These are phyloP conservation scores for Channallabes apus DNA, from an alignment of 2,797 vertebrate genomes.

Conservation along the genomic window DNA sequence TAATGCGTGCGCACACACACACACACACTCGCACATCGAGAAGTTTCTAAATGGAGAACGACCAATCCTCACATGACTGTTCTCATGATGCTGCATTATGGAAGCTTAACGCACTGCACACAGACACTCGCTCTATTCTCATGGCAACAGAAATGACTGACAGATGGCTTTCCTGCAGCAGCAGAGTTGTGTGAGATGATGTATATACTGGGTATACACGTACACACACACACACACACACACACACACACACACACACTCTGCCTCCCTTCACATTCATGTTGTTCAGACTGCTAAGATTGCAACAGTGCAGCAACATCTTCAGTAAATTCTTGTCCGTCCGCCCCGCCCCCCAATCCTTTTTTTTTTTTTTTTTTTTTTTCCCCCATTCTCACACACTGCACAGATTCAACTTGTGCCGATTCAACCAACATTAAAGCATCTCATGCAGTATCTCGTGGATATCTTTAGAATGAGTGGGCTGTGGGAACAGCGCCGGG, in stretches of 20 bases:
- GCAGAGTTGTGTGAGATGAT: slow-evolving; percentile 1
- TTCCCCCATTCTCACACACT: slow-evolving; percentile 18
- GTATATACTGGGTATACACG: too few species aligned
- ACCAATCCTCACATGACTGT: slow-evolving; percentile 1
- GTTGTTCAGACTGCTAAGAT: slow-evolving; percentile 24
- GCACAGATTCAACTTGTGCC: slow-evolving; percentile 22
- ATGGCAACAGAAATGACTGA: slow-evolving; percentile 18
- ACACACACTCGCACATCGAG: slow-evolving; percentile 1
- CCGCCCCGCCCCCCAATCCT: not conserved
- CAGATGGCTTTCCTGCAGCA: slow-evolving; percentile 24
- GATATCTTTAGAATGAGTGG: slow-evolving; percentile 81
- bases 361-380: too few species aligned
- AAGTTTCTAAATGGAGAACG: slow-evolving; percentile 20
- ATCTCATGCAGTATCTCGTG: slow-evolving; percentile 62
- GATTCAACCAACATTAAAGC: slow-evolving; percentile 29
- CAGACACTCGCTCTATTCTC: slow-evolving; percentile 10
- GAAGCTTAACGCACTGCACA: not conserved
- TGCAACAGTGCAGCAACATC: not conserved
- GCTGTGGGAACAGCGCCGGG: slow-evolving; percentile 64
- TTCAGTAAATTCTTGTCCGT: not conserved
- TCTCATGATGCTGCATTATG: slow-evolving; percentile 15
- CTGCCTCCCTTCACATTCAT: not conserved
- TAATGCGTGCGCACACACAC: slow-evolving; percentile 29
- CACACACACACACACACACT: not conserved
- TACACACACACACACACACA: too few species aligned